Evolutionary conservation across 1,140 invertebrate species (phyloP).

Genomic region (Cotesia glomerata): DNA sequence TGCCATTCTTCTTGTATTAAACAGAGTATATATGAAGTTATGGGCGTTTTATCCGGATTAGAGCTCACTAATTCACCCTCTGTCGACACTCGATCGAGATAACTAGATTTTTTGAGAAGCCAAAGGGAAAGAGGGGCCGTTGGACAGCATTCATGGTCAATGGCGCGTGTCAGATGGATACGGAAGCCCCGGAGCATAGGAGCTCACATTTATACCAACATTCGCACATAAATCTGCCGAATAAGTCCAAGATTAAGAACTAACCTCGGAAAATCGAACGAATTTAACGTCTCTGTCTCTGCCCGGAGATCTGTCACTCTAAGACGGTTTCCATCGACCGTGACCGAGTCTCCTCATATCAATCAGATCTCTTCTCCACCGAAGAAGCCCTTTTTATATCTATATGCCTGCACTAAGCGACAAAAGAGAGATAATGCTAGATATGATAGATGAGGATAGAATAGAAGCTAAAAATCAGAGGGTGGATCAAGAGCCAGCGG

Average conservation of each 20-base stretch:
- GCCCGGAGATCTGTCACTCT: too few species aligned
- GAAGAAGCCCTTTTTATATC: background rate
- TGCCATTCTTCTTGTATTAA: too few species aligned
- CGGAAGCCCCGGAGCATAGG: constrained; percentile 42
- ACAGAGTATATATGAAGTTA: background rate
- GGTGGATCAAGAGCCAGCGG: background rate
- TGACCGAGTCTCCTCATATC: too few species aligned
- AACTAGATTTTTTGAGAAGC: constrained; percentile 59
- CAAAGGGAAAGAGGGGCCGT: constrained; percentile 35
- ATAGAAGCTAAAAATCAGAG: constrained; percentile 10
- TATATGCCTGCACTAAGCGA: background rate
- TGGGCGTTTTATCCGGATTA: constrained; percentile 11
- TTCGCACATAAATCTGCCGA: background rate
- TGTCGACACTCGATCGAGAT: constrained; percentile 43
- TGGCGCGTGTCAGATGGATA: constrained; percentile 61
- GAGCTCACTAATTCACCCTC: constrained; percentile 11
- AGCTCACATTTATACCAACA: background rate
- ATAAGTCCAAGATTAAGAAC: constrained; percentile 6
- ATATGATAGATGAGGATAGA: background rate
- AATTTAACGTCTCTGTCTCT: constrained; percentile 43
- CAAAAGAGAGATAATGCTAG: background rate
- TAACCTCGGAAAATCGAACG: constrained; percentile 20
- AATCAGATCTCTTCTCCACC: too few species aligned
- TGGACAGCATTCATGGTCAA: constrained; percentile 55
- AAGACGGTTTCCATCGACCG: too few species aligned